Percentiles rank a stretch among this genome's conserved stretches.
Evolutionary conservation across 2,888 invertebrate genomes (phyloP).

Genomic region (Cecidostiba fungosa): DNA sequence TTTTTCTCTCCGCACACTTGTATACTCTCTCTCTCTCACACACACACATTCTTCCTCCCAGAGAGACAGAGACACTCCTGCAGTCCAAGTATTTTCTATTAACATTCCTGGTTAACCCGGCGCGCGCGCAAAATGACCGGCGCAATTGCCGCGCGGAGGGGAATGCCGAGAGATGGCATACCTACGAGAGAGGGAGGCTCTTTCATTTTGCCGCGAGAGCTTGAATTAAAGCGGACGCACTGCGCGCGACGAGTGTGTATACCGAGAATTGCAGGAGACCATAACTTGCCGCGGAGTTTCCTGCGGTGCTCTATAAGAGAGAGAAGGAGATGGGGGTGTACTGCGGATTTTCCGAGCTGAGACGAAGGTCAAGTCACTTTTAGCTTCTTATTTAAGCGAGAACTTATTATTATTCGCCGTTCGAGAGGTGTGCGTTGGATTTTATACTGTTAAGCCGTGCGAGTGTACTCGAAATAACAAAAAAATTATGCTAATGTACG

Average conservation of each 20-base stretch:
- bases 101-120: slow-evolving; percentile 78
- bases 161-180: slow-evolving; percentile 19
- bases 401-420: no score
- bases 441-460: no score
- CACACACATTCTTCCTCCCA: slow-evolving; percentile 40
- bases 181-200: slow-evolving; percentile 39
- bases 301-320: not conserved
- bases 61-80: slow-evolving; percentile 70
- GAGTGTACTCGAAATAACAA: not conserved
- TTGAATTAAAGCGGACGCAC: slow-evolving; percentile 53
- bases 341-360: not conserved
- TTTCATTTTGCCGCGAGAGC: slow-evolving; percentile 47
- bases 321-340: not conserved
- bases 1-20: not conserved
- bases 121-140: slow-evolving; percentile 76
- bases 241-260: not conserved
- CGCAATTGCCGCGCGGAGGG: slow-evolving; percentile 70
- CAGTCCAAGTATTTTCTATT: slow-evolving; percentile 77
- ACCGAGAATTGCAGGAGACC: not conserved
- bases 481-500: not conserved
- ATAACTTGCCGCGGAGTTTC: slow-evolving; percentile 35
- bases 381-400: not conserved
- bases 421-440: no score
- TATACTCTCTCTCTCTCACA: not conserved
- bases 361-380: slow-evolving; percentile 2